Evolutionary conservation across 92 coral and sea anemone genomes (phyloP), one percentile per base, ranked within the genome.

Genomic region (Micromussa lordhowensis): DNA sequence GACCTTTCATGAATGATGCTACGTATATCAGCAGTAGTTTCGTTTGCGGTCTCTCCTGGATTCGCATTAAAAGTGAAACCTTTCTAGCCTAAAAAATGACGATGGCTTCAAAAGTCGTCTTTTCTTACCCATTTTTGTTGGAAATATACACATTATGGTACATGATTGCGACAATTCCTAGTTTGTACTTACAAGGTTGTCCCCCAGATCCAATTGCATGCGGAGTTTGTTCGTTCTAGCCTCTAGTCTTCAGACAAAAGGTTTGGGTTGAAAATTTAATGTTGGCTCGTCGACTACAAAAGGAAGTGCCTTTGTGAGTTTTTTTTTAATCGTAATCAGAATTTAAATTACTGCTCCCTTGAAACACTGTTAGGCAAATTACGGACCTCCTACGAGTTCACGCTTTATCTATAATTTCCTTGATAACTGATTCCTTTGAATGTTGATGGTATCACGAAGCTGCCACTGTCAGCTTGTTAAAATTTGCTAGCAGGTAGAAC

Each of bases 341-440:
- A 81, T 81, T 24, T 66, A 81, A 44, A 82, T 68, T 31, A 29
- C 75, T 19, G 26, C 53, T n/a, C 18, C 36, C 51, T 35, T 34
- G 18, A 34, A 59, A 58, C 26, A 12, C 81, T 78, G 66, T 49
- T 30, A 78, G 30, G 77, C 24, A 54, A 57, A 79, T 79, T 29
- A 55, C 68, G 36, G 10, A 63, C 68, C 9, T 31, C 83, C 83
- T 79, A 24, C 83, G 16, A 55, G 49, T 61, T 59, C 17, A 5
- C 30, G 0, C 36, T 80, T 59, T 80, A 80, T 80, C 53, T 80
- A 3, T 32, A 58, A 57, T 58, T 21, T 80, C 72, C 16, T 80
- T n/a, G 83, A 58, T 80, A 59, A 80, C 71, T 61, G 51, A 5
- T 55, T 13, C 38, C 16, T 80, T 21, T 8, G 32, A 53, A 28